Evolutionary conservation across 2,888 invertebrate genomes (phyloP), one percentile per base, ranked within the genome.

Genomic region (Malacosoma neustria): DNA sequence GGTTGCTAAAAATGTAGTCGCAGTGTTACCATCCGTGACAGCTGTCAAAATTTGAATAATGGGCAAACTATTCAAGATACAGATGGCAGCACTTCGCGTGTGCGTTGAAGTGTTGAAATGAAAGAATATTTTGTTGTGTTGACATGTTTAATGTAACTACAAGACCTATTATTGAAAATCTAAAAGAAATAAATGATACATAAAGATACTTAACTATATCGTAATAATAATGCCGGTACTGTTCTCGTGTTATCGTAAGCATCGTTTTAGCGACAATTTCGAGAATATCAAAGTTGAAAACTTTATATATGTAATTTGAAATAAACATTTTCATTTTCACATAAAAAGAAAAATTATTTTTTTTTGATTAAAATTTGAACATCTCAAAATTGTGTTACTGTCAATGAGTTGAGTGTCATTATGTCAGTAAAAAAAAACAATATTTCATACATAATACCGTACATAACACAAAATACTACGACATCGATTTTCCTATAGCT

Each of bases 71-170:
- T 9, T 22, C 5, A 22, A 5, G 5, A 22, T 5, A 4, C 22
- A n/a, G 36, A 41, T 45, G 34, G 22, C 31, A 52, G 43, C 40
- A 39, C 41, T 44, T 46, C 41, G 31, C 37, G 41, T 54, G 57
- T 68, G 52, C 9, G 9, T 22, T 22, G 22, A 68, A 64, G 73
- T 79, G 62, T 65, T 50, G 61, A 84, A 84, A 84, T 84, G 80
- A 84, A 84, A 84, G 81, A 84, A 64, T 72, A 70, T 61, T 63
- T 73, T 73, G 73, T 73, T 69, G 80, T 82, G 81, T 81, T 79
- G 79, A 79, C 82, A 84, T 82, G 84, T 82, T 84, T 84, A 84
- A 82, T 81, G 81, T 79, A 73, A 72, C 81, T 82, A 82, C 80
- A 75, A 69, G 52, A 72, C 73, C 75, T 80, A 63, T 68, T 71